Evolutionary conservation across 2,888 invertebrate species (phyloP).

Genomic region (Eucera pruinosa): DNA sequence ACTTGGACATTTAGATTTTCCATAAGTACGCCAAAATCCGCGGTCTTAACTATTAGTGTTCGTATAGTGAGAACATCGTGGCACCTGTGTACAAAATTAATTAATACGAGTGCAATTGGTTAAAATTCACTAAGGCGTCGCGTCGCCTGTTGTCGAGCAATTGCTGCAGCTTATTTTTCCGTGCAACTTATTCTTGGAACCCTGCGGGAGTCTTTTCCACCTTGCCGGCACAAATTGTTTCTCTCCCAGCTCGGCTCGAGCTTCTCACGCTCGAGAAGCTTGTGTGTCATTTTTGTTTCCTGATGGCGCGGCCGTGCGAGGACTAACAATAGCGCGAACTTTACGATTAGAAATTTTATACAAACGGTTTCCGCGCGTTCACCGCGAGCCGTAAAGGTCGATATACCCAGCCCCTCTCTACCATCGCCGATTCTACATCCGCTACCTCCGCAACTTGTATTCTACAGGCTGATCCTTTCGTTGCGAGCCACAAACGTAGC

Average conservation of each 20-base stretch:
- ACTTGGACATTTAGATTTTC: no score
- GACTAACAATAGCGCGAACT: constrained; percentile 41
- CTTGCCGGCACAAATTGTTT: constrained; percentile 6
- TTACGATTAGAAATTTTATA: constrained; percentile 45
- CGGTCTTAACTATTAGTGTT: no score
- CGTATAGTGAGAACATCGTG: no score
- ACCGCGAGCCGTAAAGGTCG: constrained; percentile 40
- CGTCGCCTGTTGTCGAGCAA: neutral
- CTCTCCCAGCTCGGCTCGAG: neutral
- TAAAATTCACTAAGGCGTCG: no score
- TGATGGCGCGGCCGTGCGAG: neutral
- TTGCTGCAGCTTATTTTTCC: neutral
- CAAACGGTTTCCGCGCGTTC: constrained; percentile 40
- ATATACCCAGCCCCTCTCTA: constrained; percentile 43
- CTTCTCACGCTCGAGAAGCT: constrained; percentile 26
- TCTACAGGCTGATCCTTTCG: no score
- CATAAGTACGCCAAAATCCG: no score
- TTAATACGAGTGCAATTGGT: no score
- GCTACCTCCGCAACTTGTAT: constrained; percentile 25
- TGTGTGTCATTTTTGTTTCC: constrained; percentile 11
- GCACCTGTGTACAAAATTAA: no score
- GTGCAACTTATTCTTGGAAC: neutral
- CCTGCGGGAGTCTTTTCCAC: neutral
- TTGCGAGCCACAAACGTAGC: no score
- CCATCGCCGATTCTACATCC: constrained; percentile 32